Evolutionary conservation across 2,113 vertebrate genomes (phyloP), one percentile per base, ranked within the genome.

Genomic region (Callospermophilus lateralis): DNA sequence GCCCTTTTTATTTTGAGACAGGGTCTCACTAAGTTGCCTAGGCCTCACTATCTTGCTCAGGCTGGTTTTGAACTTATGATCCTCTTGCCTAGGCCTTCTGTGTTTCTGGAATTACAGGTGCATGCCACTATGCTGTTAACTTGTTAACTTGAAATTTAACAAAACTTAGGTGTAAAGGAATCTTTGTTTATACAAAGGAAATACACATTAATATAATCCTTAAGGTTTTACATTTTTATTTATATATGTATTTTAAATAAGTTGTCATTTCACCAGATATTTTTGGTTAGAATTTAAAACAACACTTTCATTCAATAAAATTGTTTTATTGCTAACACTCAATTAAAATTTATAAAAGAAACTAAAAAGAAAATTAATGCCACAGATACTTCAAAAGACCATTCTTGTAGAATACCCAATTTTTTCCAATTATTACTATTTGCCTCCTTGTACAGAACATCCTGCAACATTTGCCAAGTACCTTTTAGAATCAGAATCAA

Each of bases 401-500:
- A 77, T 93, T 90, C 68, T 42, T 93, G 70, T 80, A 84, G 26
- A 92, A 85, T 74, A 72, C 51, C 84, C 72, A 95, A 39, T 96
- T 95, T 95, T 67, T 37, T n/a, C 84, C 91, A 93, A 67, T 89
- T 97, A 91, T 93, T 92, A 76, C 55, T 84, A 63, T 76, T 97
- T 95, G 48, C 42, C 48, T 93, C 77, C 70, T 87, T 90, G 83
- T 85, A 84, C 88, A 93, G 93, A 94, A 93, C 86, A 97, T 94
- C 61, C 89, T 95, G 89, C 17, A 89, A 89, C 58, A 88, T 83
- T 97, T 98, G 84, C 96, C 97, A 90, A 95, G 53, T 90, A 85
- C 72, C 73, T 93, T 97, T 96, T 77, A 96, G 97, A 97, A 94
- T 83, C 73, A 95, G 77, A 94, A 76, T 87, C 65, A 91, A 92